A percentile compares a stretch with the other conserved stretches of the same genome.
These are phyloP conservation scores for Micromesistius poutassou DNA, from an alignment of 2,797 vertebrate species.

Conservation along the genomic window DNA sequence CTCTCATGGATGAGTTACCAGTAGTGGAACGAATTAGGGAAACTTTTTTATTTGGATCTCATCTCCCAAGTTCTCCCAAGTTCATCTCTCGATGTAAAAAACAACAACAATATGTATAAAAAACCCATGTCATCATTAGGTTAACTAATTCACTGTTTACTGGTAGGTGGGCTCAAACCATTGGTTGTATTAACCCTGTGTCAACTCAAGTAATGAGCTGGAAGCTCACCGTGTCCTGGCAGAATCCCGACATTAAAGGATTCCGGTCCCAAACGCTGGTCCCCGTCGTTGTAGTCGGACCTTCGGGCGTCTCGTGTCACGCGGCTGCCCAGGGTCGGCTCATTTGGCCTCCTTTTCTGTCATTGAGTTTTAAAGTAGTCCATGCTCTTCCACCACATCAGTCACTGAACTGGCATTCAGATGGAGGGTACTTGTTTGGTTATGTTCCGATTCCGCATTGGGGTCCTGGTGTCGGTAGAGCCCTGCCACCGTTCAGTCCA, in stretches of 20 bases:
- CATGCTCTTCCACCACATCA: background rate
- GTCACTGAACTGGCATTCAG: background rate
- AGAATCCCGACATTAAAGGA: too few species aligned
- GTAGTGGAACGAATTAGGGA: conserved; percentile 8
- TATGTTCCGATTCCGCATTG: background rate
- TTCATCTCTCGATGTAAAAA: background rate
- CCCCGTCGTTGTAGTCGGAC: background rate
- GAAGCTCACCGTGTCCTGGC: too few species aligned
- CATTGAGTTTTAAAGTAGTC: background rate
- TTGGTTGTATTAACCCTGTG: background rate
- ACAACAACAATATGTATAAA: background rate
- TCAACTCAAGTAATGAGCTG: background rate
- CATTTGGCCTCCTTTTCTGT: background rate
- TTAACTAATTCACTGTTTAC: background rate
- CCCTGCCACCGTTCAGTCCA: background rate
- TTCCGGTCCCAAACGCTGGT: too few species aligned
- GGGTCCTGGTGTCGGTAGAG: background rate
- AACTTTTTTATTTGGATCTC: background rate
- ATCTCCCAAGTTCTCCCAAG: background rate
- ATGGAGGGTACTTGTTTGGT: background rate
- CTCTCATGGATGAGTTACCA: conserved; percentile 3
- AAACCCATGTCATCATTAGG: background rate
- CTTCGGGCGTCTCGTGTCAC: background rate
- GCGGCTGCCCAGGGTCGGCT: background rate
- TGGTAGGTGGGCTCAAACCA: background rate